Percentiles rank a stretch among this genome's conserved stretches.
Conservation (phyloP, 2,888 invertebrate species). For the Plebejus melissa region DNA sequence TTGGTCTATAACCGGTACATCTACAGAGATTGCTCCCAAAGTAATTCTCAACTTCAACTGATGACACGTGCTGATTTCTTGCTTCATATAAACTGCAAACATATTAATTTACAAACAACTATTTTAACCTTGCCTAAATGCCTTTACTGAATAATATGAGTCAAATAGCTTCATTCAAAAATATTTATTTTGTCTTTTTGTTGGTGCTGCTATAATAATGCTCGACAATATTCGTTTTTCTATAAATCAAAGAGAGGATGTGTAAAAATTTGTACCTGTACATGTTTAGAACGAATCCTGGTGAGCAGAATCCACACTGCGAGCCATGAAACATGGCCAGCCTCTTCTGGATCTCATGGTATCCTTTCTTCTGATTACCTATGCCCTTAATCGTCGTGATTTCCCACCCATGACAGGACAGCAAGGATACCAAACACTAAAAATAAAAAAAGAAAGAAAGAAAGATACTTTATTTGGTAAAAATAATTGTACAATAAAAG, state of each 20-base stretch:
- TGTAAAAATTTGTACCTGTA: constrained; percentile 64
- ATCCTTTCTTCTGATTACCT: constrained; percentile 81
- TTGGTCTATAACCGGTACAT: constrained; percentile 89
- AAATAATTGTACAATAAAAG: too few relatives aligned
- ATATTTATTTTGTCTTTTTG: too few relatives aligned
- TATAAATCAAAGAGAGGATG: too few relatives aligned
- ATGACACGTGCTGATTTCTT: constrained; percentile 73
- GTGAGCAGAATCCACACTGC: constrained; percentile 86
- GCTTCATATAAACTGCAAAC: constrained; percentile 67
- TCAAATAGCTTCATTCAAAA: too few relatives aligned
- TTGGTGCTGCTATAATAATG: too few relatives aligned
- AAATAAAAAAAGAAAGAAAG: too few relatives aligned
- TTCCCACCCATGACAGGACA: constrained; percentile 81
- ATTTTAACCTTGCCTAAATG: too few relatives aligned
- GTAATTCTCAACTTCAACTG: constrained; percentile 84
- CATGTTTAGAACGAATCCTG: constrained; percentile 88
- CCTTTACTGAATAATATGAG: too few relatives aligned
- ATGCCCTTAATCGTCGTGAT: constrained; percentile 85
- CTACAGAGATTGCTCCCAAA: constrained; percentile 89
- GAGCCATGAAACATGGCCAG: constrained; percentile 82
- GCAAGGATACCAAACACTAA: constrained; percentile 81
- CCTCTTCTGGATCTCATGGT: constrained; percentile 81
- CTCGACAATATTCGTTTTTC: too few relatives aligned
- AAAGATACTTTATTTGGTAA: too few relatives aligned
- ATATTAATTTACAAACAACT: not conserved